Percentiles rank a stretch among this genome's conserved stretches.
phyloP scores from a whole-genome alignment of 2,113 vertebrate species.

The Sturnira hondurensis region DNA sequence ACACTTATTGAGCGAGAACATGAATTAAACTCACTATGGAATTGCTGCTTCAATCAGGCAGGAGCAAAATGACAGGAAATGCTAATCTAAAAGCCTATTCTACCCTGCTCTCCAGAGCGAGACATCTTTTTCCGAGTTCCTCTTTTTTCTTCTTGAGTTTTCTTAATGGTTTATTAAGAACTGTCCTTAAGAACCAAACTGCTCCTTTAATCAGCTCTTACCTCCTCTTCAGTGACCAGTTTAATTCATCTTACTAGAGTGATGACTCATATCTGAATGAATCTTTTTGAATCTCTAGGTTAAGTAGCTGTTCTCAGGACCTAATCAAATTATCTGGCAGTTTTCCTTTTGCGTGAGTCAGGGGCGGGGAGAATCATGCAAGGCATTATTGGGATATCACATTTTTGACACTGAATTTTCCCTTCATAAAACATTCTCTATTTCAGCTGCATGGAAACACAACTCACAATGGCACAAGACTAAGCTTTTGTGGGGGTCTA shows the following conservation, averaged over 20 bases:
- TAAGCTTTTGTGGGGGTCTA: neutral
- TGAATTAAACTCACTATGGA: slow-evolving; percentile 44
- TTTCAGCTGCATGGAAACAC: neutral
- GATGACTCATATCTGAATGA: neutral
- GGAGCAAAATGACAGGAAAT: slow-evolving; percentile 26
- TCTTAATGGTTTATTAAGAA: neutral
- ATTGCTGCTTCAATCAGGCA: slow-evolving; percentile 18
- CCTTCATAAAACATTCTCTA: neutral
- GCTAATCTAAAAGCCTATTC: neutral
- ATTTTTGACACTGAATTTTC: neutral
- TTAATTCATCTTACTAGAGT: neutral
- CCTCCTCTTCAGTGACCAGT: neutral
- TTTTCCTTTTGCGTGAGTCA: neutral
- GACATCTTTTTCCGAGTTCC: neutral
- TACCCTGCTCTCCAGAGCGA: neutral
- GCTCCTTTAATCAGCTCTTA: neutral
- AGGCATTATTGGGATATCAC: neutral
- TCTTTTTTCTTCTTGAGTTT: neutral
- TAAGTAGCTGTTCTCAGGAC: neutral
- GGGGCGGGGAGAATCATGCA: neutral
- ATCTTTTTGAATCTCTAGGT: neutral
- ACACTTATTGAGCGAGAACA: neutral
- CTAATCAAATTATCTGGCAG: neutral
- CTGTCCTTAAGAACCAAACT: neutral
- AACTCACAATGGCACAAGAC: neutral